Evolutionary conservation across 2,113 vertebrate species (phyloP).

Genomic region (Ahaetulla prasina): DNA sequence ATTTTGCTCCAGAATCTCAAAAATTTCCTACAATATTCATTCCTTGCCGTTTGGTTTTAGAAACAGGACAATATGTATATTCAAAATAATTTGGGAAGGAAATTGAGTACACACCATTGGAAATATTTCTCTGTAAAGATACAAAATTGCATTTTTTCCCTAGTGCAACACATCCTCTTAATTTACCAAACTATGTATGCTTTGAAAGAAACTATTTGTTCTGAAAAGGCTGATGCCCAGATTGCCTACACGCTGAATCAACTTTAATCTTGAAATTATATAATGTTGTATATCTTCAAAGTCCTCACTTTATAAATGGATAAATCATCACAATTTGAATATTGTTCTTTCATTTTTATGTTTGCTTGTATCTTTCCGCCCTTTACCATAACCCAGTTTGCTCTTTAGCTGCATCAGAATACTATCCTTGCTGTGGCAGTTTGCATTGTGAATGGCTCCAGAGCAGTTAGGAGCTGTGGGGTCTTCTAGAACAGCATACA

Average conservation of each 20-base stretch:
- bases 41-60: neutral
- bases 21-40: neutral
- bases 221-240: neutral
- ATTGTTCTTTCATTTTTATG: neutral
- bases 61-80: neutral
- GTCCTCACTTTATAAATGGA: neutral
- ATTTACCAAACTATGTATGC: neutral
- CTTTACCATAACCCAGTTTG: neutral
- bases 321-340: neutral
- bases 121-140: neutral
- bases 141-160: neutral
- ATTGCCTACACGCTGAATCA: conserved; percentile 1
- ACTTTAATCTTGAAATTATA: neutral
- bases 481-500: neutral
- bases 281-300: neutral
- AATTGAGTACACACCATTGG: neutral
- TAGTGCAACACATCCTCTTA: neutral
- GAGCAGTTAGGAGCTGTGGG: neutral
- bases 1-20: neutral
- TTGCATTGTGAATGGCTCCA: neutral
- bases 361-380: neutral
- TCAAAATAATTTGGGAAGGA: neutral
- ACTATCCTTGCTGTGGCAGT: neutral
- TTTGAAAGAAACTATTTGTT: neutral
- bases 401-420: neutral